Evolutionary conservation across 2,797 vertebrate genomes (phyloP), one percentile per base, ranked within the genome.

Genomic region (Pangasius mekongensis): DNA sequence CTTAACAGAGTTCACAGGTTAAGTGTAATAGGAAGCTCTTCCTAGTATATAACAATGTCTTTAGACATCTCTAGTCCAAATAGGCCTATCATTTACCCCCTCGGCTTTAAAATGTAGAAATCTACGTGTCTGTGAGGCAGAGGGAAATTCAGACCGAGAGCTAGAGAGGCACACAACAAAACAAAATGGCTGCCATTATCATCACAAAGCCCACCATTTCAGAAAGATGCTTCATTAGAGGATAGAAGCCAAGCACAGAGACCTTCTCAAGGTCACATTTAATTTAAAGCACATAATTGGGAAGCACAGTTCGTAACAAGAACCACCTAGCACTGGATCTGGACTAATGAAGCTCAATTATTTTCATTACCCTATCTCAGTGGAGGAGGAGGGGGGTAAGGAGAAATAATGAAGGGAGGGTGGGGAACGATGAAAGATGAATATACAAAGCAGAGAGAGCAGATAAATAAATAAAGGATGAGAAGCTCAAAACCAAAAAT

Each of bases 211-310:
- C 91, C 92, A 91, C 92, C 92, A 94, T 89, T 90, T 92, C 94
- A 95, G 94, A 93, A 94, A 94, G 95, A 94, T 95, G 95, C 95
- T 96, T 97, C 95, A 96, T 97, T 97, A 96, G 94, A 94, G 95
- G 93, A 95, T 67, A 93, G 94, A 93, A 96, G 95, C 95, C 95
- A 95, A 95, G 95, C 92, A 93, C 96, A 95, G 95, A 96, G 96
- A 97, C 95, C 96, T 96, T 96, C 98, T 98, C 97, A 98, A 99
- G 98, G 98, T 99, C 98, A 98, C 97, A 97, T 97, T 98, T 98
- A 98, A 99, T 99, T 99, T 99, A 98, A 98, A 98, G 96, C 97
- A 97, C 96, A 97, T 99, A 99, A 99, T 99, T 99, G 98, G 97
- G 97, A 99, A 98, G 98, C 97, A 97, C 97, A 96, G 96, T 97